Evolutionary conservation across 2,888 invertebrate genomes (phyloP), one percentile per base, ranked within the genome.

Genomic region (Crossocerus cetratus): DNA sequence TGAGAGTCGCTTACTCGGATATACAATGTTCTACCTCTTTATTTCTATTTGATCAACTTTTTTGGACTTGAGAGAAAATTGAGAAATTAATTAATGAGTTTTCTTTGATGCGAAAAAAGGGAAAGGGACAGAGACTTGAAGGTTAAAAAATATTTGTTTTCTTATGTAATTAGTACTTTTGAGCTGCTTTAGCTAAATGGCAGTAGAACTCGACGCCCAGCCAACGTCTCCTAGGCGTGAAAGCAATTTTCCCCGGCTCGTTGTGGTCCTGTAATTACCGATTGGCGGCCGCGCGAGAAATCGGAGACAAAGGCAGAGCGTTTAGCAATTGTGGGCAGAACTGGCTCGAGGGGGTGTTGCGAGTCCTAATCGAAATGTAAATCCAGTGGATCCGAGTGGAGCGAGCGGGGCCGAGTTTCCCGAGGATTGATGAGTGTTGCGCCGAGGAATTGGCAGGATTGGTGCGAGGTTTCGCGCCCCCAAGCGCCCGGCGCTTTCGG

Each of bases 401-500:
- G n/a, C n/a, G n/a, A n/a, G n/a, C n/a, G n/a, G n/a, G n/a, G 43
- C 11, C 58, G 53, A 44, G 45, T 73, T 80, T 81, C 69, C 65
- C 63, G 21, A 78, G 64, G 61, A 80, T 80, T 77, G 69, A 80
- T 66, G 71, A 71, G 65, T 74, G 32, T 32, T 32, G 2, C 43
- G 71, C 69, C 65, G 32, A 8, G 61, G 72, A 74, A 78, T 76
- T 77, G 71, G 78, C 74, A 71, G 78, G 72, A 78, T 58, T 70
- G 13, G 76, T 49, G 14, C 61, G 60, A 54, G 44, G 60, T 72
- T 74, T 76, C 53, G 72, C 68, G 75, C 72, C 75, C 56, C 32
- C 61, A 63, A 69, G 69, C 69, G 16, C 14, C 61, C 18, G 65
- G 49, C 32, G 32, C 8, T 11, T 55, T 54, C 45, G 59, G 64